Conservation (phyloP, 2,888 invertebrate genomes). For the Theretra japonica region DNA sequence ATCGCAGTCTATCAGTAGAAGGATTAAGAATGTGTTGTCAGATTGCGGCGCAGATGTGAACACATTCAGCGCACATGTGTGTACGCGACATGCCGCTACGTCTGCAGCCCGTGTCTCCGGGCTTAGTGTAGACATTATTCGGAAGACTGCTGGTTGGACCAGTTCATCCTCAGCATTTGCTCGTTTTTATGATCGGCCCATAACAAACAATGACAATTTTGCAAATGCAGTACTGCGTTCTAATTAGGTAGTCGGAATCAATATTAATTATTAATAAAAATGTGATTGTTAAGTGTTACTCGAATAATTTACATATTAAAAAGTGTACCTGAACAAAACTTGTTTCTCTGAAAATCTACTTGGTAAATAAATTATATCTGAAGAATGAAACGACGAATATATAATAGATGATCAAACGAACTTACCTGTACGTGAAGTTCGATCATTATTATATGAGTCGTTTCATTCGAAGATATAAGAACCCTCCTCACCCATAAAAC, state of each 20-base stretch:
- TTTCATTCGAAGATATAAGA: not conserved
- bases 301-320: not conserved
- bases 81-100: conserved; percentile 3
- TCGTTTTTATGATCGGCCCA: not conserved
- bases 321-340: not conserved
- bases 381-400: not conserved
- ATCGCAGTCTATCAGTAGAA: conserved; percentile 29
- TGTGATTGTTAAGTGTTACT: not conserved
- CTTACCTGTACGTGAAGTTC: not conserved
- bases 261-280: not conserved
- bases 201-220: not conserved
- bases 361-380: conserved; percentile 24
- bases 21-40: conserved; percentile 32
- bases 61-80: not conserved
- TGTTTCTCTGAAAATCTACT: conserved; percentile 6
- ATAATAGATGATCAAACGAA: conserved; percentile 1
- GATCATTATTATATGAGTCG: no score
- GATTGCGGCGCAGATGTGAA: conserved; percentile 25
- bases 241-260: no score
- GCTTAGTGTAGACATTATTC: conserved; percentile 6
- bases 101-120: not conserved
- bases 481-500: not conserved
- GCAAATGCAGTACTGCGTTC: not conserved
- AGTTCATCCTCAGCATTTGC: not conserved
- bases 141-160: conserved; percentile 29